Evolutionary conservation across 1,140 invertebrate genomes (phyloP), one percentile per base, ranked within the genome.

Genomic region (Leucophenga varia): DNA sequence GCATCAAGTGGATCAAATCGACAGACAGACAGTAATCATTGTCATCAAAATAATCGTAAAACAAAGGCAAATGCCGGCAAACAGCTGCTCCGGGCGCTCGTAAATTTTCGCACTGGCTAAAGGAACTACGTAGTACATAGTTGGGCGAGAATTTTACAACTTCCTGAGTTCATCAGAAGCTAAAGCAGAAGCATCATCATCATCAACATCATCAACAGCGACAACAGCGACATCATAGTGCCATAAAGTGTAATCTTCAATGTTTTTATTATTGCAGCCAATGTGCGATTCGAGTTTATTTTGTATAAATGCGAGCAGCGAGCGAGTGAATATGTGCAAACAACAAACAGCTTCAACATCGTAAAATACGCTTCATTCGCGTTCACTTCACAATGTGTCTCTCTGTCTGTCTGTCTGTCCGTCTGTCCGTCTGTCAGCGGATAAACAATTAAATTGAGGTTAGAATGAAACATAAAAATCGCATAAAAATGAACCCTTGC

Each of bases 381-480:
- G 5, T 25, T 6, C 22, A 25, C 22, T 25, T 19, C 16, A 20
- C 17, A 20, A 19, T 9, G 20, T 9, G 20, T 38, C 36, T n/a
- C 14, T 18, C 16, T 38, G 7, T 6, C 7, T 20, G 9, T 17
- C 19, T 9, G 32, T 35, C 6, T 28, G 39, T 28, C 20, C 32
- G 17, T 47, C 12, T 43, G 39, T 38, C 3, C 4, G 14, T 19
- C 22, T 73, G 71, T 73, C 71, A 73, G 71, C 71, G 71, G 71
- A 63, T 73, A 73, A 73, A 72, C 71, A 73, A 73, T 73, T 73
- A 73, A 73, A 73, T 73, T 70, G 71, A 73, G 71, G 70, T 73
- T 73, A 64, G 64, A 73, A 73, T 71, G 59, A 61, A 52, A 59
- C 65, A 70, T 72, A 72, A 72, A 72, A 70, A 70, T 45, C 59